Base-by-base conservation (phyloP, 2,113 vertebrate genomes). In the Panurus biarmicus region DNA sequence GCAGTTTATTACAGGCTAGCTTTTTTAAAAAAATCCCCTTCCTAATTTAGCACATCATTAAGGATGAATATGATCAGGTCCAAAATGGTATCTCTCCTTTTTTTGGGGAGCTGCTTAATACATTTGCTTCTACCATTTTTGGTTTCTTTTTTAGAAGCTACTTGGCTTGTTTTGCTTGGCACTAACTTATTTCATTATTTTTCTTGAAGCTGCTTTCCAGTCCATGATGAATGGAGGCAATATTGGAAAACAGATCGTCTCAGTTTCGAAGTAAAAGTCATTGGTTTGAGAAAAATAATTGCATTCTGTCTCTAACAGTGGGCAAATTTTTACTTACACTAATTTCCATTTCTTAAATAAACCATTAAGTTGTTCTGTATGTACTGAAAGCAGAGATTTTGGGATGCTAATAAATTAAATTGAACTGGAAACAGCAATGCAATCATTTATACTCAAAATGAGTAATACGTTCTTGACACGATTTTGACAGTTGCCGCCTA, bases 171-270 rank as follows among this genome's bases (percentile, higher is more conserved):
- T 96, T 66, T 84, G 8, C 65, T 91, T 94, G 67, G 64, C 61
- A 90, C 76, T 95, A 88, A 97, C 16, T 71, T 77, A 25, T 11
- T 45, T 90, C 56, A 20, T 71, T 94, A 67, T 95, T 96, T 97
- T 48, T 90, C 80, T 98, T 98, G 42, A 97, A 99, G 99, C 95
- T 35, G 99, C 99, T 67, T 99, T 99, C 97, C 98, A 98, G 97
- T 99, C 99, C 28, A 98, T 99, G 99, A 99, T 99, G 99, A 98
- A 88, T 53, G 99, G 99, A 47, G 98, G 99, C 79, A 99, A 99
- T 93, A 95, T 97, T 24, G 99, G 99, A 92, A 99, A 99, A 96
- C 99, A 99, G 95, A 98, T 99, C 45, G 96, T 99, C 73, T 98
- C 97, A 71, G 95, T 99, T 94, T 98, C 98, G 23, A 97, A 98